Percentiles rank a stretch among this genome's conserved stretches.
phyloP scores from a whole-genome alignment of 2,113 vertebrate species.

The Catharus minimus region DNA sequence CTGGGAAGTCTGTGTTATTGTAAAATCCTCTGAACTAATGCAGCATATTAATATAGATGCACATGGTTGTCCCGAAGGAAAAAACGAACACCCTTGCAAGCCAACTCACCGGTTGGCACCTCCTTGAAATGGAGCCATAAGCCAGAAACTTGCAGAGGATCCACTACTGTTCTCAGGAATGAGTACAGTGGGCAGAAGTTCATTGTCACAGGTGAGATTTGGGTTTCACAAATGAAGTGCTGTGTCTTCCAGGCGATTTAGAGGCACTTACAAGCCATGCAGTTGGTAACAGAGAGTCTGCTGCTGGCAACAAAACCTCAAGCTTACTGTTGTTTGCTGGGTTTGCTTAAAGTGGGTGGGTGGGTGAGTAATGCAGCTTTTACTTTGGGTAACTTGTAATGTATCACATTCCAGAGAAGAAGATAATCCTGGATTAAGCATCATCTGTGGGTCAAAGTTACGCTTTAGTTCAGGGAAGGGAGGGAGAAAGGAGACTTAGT shows the following conservation, averaged over 20 bases:
- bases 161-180: background rate
- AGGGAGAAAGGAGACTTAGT: background rate
- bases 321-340: background rate
- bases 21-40: background rate
- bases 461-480: fast-evolving
- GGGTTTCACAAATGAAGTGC: background rate
- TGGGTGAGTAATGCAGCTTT: background rate
- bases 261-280: fast-evolving
- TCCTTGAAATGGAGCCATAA: background rate
- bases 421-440: background rate
- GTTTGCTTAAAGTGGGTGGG: background rate
- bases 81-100: background rate
- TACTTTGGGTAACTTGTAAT: background rate
- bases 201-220: background rate
- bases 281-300: background rate
- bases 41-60: fast-evolving
- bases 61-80: background rate
- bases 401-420: background rate
- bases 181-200: background rate
- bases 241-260: background rate
- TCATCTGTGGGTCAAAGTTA: background rate
- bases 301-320: background rate
- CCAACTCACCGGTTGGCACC: fast-evolving
- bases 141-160: background rate
- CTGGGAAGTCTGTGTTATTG: background rate